phyloP scores from a whole-genome alignment of 2,797 vertebrate species.

The Sebastes minor region DNA sequence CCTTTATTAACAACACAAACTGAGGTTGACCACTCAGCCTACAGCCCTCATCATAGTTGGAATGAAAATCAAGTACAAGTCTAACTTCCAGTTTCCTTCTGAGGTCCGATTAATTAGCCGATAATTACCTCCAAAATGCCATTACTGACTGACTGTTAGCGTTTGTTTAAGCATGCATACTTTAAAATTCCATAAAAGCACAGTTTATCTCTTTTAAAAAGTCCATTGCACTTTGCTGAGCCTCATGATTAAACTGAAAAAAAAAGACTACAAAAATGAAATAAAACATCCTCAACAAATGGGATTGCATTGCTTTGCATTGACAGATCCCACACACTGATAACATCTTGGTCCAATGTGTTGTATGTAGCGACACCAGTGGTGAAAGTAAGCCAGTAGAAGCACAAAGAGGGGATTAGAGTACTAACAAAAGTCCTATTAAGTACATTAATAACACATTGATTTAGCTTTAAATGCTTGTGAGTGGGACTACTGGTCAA shows the following conservation, averaged over 20 bases:
- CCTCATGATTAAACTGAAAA: slow-evolving; percentile 54
- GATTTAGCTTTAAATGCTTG: not conserved
- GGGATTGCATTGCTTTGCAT: slow-evolving; percentile 39
- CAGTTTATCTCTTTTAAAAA: slow-evolving; percentile 25
- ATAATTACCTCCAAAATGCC: slow-evolving; percentile 19
- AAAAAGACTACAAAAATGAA: slow-evolving; percentile 8
- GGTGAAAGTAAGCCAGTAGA: slow-evolving; percentile 53
- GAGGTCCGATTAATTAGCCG: slow-evolving; percentile 53
- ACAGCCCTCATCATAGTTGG: slow-evolving; percentile 45
- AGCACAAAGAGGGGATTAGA: slow-evolving; percentile 5
- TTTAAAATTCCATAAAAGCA: slow-evolving; percentile 47
- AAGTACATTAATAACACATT: not conserved
- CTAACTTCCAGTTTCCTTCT: slow-evolving; percentile 32
- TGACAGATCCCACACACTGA: slow-evolving; percentile 45
- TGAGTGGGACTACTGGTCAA: not conserved
- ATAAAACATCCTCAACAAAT: slow-evolving; percentile 17
- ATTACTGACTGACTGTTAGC: not conserved
- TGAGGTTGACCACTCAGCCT: slow-evolving; percentile 47
- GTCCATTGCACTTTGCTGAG: slow-evolving; percentile 73
- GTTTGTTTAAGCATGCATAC: slow-evolving; percentile 53
- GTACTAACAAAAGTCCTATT: not conserved
- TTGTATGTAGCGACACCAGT: slow-evolving; percentile 45
- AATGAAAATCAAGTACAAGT: slow-evolving; percentile 58
- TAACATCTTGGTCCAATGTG: slow-evolving; percentile 65
- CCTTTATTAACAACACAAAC: slow-evolving; percentile 56